These are phyloP conservation scores for Habropoda laboriosa DNA, from an alignment of 1,140 invertebrate genomes.

Conservation along the genomic window DNA sequence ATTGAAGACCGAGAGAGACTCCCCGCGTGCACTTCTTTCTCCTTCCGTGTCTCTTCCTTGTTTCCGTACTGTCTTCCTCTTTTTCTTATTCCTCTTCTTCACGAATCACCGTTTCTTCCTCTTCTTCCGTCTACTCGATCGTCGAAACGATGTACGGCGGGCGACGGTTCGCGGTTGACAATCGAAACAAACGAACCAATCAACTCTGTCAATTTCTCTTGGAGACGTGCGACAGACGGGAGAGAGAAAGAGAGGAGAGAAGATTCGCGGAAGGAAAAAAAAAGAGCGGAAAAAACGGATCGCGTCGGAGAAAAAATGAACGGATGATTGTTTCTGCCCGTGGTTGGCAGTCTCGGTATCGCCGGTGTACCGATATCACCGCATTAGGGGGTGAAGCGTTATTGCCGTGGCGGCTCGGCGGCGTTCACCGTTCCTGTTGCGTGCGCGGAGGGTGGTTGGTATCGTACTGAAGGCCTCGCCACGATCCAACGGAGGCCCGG, in stretches of 20 bases:
- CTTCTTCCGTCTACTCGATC: too few species aligned
- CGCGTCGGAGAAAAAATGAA: too few species aligned
- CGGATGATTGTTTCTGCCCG: background rate
- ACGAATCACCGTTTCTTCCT: slow-evolving; percentile 10
- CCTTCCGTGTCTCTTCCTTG: too few species aligned
- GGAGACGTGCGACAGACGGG: background rate
- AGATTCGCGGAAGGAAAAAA: too few species aligned
- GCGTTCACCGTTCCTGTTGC: slow-evolving; percentile 72
- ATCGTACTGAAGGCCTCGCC: slow-evolving; percentile 81
- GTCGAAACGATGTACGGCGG: too few species aligned
- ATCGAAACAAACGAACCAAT: background rate
- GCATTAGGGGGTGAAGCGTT: slow-evolving; percentile 56
- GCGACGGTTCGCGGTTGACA: too few species aligned
- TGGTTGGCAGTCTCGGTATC: background rate
- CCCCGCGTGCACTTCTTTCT: slow-evolving; percentile 39
- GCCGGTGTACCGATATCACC: slow-evolving; percentile 46
- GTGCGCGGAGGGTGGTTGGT: slow-evolving; percentile 80
- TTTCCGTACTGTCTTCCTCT: background rate
- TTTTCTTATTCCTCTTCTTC: slow-evolving; percentile 1
- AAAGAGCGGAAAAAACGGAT: too few species aligned
- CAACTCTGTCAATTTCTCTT: too few species aligned
- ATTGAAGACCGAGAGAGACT: slow-evolving; percentile 62
- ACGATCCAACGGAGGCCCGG: slow-evolving; percentile 66
- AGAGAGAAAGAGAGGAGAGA: too few species aligned
- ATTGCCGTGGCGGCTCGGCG: slow-evolving; percentile 50